A percentile compares a stretch with the other conserved stretches of the same genome.
Evolutionary conservation across 1,140 invertebrate species (phyloP).

Genomic region (Drosophila carrolli): DNA sequence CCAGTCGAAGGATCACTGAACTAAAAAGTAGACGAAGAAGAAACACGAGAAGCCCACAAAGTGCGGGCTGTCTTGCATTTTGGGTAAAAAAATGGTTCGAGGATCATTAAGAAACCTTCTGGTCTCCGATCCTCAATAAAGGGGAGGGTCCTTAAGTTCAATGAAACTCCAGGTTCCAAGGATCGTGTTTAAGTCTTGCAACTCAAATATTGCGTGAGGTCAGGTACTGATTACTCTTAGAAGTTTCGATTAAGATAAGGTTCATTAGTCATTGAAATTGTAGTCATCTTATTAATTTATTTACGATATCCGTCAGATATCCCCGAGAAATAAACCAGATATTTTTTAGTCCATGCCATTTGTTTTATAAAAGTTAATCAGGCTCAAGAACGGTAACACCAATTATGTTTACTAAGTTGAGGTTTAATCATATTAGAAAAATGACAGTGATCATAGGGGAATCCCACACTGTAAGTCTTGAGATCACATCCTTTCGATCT

Average conservation of each 20-base stretch:
- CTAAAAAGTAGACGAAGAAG: background rate
- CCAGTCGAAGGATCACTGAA: slow-evolving; percentile 20
- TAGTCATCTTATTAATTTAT: no score
- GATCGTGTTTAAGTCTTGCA: background rate
- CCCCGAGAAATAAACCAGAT: no score
- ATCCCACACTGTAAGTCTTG: background rate
- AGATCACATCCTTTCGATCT: background rate
- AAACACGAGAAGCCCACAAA: slow-evolving; percentile 30
- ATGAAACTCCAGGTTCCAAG: background rate
- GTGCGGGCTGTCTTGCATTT: slow-evolving; percentile 15
- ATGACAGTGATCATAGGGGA: background rate
- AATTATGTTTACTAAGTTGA: background rate
- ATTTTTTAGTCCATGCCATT: no score
- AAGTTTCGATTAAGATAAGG: background rate
- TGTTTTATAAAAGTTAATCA: no score
- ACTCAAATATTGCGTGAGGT: slow-evolving; percentile 19
- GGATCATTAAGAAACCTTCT: background rate
- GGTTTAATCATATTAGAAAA: background rate
- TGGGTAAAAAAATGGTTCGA: background rate
- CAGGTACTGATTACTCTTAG: background rate
- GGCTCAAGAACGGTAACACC: background rate
- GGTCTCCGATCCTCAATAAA: slow-evolving; percentile 7
- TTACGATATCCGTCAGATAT: no score
- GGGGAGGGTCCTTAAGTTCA: background rate
- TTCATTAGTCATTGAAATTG: no score